phyloP scores from a whole-genome alignment of 2,888 invertebrate species.

The Cryptocephalus moraei region DNA sequence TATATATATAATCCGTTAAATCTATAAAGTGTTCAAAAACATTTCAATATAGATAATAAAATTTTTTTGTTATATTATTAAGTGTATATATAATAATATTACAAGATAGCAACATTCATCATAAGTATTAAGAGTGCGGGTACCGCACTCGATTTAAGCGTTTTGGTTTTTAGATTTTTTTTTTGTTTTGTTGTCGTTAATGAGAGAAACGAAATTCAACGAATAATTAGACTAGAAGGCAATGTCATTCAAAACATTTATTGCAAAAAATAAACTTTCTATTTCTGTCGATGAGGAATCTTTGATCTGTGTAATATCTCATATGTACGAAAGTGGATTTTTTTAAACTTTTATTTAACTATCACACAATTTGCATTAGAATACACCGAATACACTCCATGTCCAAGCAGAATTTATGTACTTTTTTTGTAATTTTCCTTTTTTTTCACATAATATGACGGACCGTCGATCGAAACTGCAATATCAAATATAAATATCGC shows the following conservation, averaged over 20 bases:
- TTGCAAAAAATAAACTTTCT: too few relatives aligned
- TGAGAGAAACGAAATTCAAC: too few relatives aligned
- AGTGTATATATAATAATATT: conserved; percentile 15
- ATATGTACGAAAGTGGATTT: too few relatives aligned
- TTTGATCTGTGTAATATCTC: too few relatives aligned
- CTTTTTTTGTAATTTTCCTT: not conserved
- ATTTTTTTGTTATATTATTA: conserved; percentile 6
- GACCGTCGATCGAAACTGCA: conserved; percentile 7
- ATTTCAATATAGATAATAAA: conserved; percentile 15
- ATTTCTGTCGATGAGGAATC: too few relatives aligned
- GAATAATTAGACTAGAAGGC: too few relatives aligned
- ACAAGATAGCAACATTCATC: conserved; percentile 25
- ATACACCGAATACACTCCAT: too few relatives aligned
- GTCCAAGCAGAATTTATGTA: not conserved
- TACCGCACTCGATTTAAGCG: conserved; percentile 23
- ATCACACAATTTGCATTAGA: too few relatives aligned
- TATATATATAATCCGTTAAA: not conserved
- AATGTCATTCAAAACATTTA: too few relatives aligned
- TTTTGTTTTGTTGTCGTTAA: too few relatives aligned
- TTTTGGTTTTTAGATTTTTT: conserved; percentile 14
- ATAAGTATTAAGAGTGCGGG: conserved; percentile 20
- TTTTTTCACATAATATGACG: not conserved
- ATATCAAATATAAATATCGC: conserved; percentile 21
- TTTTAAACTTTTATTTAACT: too few relatives aligned
- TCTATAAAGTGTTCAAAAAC: conserved; percentile 19